phyloP scores from a whole-genome alignment of 1,140 invertebrate species.

The Apis florea region DNA sequence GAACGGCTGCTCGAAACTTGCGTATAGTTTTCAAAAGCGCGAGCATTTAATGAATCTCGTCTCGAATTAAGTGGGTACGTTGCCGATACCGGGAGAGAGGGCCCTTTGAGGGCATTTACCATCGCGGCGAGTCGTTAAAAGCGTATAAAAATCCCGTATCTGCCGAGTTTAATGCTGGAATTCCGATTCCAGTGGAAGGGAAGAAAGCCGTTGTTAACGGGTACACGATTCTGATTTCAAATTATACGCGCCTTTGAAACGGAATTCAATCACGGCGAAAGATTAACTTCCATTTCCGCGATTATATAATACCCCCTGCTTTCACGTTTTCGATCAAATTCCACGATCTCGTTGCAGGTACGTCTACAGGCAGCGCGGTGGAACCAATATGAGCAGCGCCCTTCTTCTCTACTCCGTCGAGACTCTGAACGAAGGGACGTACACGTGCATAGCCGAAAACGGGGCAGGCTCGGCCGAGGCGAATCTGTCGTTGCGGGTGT shows the following conservation, averaged over 20 bases:
- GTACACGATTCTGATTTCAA: neutral
- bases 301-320: neutral
- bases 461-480: slow-evolving; percentile 87
- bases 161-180: neutral
- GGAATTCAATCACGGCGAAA: neutral
- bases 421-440: slow-evolving; percentile 85
- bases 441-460: slow-evolving; percentile 90
- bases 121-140: neutral
- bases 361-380: slow-evolving; percentile 69
- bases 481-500: slow-evolving; percentile 87
- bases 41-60: neutral
- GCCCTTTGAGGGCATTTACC: neutral
- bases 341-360: slow-evolving; percentile 66
- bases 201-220: neutral
- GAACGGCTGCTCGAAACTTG: too few relatives aligned
- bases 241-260: neutral
- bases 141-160: neutral
- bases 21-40: neutral
- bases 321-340: neutral
- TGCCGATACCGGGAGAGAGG: neutral
- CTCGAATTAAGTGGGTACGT: neutral
- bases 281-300: neutral
- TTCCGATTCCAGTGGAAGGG: neutral
- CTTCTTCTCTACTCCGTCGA: slow-evolving; percentile 70
- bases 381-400: slow-evolving; percentile 72